phyloP scores from a whole-genome alignment of 2,888 invertebrate species.

The Tolmerus cingulatus region DNA sequence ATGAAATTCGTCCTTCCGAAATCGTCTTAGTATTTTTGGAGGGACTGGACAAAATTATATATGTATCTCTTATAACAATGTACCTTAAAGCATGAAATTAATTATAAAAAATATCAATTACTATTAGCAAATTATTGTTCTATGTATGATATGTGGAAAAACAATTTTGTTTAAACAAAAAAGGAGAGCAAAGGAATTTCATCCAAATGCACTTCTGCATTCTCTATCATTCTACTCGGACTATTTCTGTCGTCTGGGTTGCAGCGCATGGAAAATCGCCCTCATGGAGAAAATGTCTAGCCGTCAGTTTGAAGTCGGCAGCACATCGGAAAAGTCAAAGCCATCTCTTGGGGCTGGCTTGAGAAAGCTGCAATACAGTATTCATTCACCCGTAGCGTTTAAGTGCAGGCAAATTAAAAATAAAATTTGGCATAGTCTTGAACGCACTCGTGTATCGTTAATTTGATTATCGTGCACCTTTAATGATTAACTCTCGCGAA shows the following conservation, averaged over 20 bases:
- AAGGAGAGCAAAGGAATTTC: background rate
- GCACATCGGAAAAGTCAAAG: background rate
- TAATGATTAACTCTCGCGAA: background rate
- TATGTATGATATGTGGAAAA: background rate
- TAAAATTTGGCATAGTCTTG: background rate
- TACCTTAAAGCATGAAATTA: background rate
- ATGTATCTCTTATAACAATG: background rate
- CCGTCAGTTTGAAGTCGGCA: slow-evolving; percentile 6
- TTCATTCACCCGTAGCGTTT: background rate
- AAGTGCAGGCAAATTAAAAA: background rate
- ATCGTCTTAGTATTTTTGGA: background rate
- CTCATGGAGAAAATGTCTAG: slow-evolving; percentile 23
- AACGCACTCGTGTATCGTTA: background rate
- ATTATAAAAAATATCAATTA: background rate
- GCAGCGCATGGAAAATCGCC: slow-evolving; percentile 4
- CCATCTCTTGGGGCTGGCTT: background rate
- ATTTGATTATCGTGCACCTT: background rate
- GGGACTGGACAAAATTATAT: background rate
- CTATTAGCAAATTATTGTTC: background rate
- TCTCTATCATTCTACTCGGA: slow-evolving; percentile 11
- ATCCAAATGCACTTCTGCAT: slow-evolving; percentile 16
- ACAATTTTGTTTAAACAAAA: background rate
- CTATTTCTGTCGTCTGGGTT: slow-evolving; percentile 32
- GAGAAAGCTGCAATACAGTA: background rate
- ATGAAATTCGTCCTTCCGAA: background rate